Evolutionary conservation across 2,797 vertebrate species (phyloP).

Genomic region (Xerus rutilus): DNA sequence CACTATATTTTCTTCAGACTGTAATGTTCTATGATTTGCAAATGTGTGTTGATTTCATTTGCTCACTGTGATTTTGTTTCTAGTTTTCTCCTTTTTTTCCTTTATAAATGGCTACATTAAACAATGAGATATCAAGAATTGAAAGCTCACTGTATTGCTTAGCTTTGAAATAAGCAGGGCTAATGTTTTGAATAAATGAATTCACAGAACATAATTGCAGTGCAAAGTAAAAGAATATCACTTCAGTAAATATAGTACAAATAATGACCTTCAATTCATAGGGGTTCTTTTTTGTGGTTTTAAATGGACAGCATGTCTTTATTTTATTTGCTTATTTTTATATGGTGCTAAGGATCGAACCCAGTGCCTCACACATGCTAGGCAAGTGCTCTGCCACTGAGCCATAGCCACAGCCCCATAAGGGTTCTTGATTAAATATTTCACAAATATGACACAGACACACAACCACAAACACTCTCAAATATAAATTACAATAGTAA

Average conservation of each 20-base stretch:
- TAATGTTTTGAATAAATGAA: slow-evolving; percentile 45
- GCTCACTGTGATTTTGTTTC: slow-evolving; percentile 40
- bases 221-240: slow-evolving; percentile 35
- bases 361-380: too few relatives aligned
- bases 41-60: slow-evolving; percentile 20
- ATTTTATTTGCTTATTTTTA: too few relatives aligned
- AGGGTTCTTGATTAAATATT: neutral
- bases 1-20: neutral
- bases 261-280: neutral
- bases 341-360: too few relatives aligned
- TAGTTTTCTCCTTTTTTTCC: neutral
- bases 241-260: slow-evolving; percentile 8
- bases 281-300: neutral
- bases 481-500: neutral
- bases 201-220: neutral
- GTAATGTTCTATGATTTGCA: neutral
- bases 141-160: neutral
- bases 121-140: slow-evolving; percentile 10
- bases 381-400: too few relatives aligned
- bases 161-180: slow-evolving; percentile 14
- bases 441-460: neutral
- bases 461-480: neutral
- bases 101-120: neutral
- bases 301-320: too few relatives aligned
- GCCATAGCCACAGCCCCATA: neutral